These are phyloP conservation scores for Sebastes cheni DNA, from an alignment of 2,797 vertebrate genomes.

Conservation along the genomic window DNA sequence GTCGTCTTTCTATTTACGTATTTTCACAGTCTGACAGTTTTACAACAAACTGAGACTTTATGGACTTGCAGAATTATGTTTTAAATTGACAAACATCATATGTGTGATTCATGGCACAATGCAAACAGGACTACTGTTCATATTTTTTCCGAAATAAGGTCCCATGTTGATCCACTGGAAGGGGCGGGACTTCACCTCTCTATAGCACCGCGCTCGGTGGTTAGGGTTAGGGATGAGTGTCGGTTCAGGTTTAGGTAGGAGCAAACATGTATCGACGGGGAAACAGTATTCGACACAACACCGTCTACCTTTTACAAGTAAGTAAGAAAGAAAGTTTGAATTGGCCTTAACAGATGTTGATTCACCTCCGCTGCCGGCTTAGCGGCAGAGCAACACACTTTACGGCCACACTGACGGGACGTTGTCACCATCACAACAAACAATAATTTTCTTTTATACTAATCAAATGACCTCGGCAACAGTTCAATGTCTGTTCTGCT, in stretches of 20 bases:
- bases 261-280: background rate
- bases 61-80: too few species aligned
- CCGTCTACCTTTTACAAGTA: background rate
- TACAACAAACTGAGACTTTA: too few species aligned
- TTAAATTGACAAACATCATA: too few species aligned
- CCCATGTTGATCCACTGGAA: too few species aligned
- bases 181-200: too few species aligned
- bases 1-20: too few species aligned
- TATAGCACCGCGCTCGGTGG: background rate
- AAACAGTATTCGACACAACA: background rate
- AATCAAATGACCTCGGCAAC: background rate
- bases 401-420: accelerated
- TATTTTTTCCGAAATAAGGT: too few species aligned
- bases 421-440: background rate
- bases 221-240: background rate
- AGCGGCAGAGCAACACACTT: background rate
- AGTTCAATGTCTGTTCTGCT: background rate
- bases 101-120: too few species aligned
- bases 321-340: background rate
- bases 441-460: background rate
- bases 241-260: background rate
- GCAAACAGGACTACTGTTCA: too few species aligned
- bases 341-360: background rate
- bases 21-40: too few species aligned
- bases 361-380: background rate